These are phyloP conservation scores for Seriola dumerili DNA, from an alignment of 2,113 vertebrate genomes.

Conservation along the genomic window DNA sequence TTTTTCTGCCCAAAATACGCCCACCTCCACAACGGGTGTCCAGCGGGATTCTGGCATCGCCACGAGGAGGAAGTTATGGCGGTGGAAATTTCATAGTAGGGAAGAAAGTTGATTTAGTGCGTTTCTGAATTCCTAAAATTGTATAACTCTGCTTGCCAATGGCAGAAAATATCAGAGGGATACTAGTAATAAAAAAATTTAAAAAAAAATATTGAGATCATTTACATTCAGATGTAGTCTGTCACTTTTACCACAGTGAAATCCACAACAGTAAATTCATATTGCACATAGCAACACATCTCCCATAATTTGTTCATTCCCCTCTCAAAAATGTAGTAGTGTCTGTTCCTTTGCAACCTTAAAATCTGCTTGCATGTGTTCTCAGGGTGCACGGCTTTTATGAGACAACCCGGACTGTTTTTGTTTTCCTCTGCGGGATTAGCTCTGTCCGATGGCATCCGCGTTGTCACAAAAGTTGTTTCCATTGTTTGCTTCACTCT, in stretches of 20 bases:
- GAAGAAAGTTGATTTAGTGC: neutral
- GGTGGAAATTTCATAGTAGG: neutral
- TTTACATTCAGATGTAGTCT: too few relatives aligned
- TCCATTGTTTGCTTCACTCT: constrained; percentile 35
- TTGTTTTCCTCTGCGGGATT: neutral
- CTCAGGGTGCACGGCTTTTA: neutral
- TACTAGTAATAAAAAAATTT: neutral
- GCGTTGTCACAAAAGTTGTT: constrained; percentile 9
- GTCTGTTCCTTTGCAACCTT: neutral
- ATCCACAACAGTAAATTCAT: too few relatives aligned
- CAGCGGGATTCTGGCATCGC: neutral
- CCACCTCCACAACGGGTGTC: neutral
- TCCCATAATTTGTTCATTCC: too few relatives aligned
- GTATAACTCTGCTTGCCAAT: neutral
- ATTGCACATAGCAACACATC: too few relatives aligned
- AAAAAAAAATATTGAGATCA: too few relatives aligned
- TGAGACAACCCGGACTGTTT: neutral
- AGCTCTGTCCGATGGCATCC: neutral
- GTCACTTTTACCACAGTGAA: too few relatives aligned
- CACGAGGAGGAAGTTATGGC: neutral
- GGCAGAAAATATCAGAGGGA: neutral
- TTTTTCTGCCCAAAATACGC: neutral
- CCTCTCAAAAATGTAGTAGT: neutral
- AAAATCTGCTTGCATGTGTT: neutral
- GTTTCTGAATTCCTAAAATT: neutral